These are phyloP conservation scores for Caenorhabditis macrosperma DNA, from an alignment of 2,888 invertebrate genomes.

Conservation along the genomic window DNA sequence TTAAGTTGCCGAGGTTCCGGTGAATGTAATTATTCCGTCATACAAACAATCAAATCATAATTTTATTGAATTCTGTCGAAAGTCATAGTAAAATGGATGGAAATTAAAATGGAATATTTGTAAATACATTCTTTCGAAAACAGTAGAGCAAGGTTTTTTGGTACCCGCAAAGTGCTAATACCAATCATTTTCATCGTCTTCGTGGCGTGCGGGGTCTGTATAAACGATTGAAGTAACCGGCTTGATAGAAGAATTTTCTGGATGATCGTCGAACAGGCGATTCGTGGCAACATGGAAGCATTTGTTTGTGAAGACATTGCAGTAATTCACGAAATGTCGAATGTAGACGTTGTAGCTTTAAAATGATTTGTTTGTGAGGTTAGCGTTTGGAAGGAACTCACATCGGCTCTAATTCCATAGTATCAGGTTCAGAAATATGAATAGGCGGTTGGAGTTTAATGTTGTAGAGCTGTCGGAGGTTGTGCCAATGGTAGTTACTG, in stretches of 20 bases:
- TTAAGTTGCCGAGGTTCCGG: neutral
- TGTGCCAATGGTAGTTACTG: constrained; percentile 31
- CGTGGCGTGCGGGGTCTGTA: neutral
- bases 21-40: neutral
- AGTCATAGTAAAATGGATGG: neutral
- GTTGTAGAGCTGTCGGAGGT: constrained; percentile 4
- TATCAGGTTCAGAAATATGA: neutral
- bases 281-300: neutral
- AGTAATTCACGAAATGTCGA: neutral
- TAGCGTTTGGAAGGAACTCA: neutral
- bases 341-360: constrained; percentile 11
- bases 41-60: neutral
- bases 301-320: neutral
- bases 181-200: neutral
- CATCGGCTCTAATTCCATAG: neutral
- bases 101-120: no score
- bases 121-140: no score
- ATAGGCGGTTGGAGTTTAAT: neutral
- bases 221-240: neutral
- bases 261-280: neutral
- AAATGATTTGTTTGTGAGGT: neutral
- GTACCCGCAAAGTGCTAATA: neutral
- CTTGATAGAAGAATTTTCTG: neutral
- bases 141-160: no score
- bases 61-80: neutral